Conservation (phyloP, 2,888 invertebrate species). For the Cephus runcator region DNA sequence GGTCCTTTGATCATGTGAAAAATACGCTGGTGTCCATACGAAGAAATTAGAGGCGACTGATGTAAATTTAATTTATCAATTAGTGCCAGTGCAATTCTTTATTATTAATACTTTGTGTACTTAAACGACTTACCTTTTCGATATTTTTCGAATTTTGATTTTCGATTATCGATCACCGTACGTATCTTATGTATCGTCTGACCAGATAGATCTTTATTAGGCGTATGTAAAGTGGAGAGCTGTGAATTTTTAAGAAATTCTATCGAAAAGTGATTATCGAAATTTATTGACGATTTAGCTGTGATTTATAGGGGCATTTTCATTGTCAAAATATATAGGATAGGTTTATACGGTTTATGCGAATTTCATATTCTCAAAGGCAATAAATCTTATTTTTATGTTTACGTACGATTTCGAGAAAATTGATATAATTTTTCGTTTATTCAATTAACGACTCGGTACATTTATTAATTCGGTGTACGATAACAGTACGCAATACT, state of each 20-base stretch:
- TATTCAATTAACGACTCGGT: too few species aligned
- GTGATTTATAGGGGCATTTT: too few species aligned
- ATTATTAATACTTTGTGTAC: neutral
- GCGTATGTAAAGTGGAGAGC: too few species aligned
- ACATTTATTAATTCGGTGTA: neutral
- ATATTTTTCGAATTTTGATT: neutral
- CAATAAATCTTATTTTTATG: too few species aligned
- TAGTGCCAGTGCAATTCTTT: neutral
- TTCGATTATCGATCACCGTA: slow-evolving; percentile 21
- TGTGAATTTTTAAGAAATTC: slow-evolving; percentile 24
- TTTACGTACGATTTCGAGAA: too few species aligned
- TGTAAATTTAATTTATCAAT: neutral
- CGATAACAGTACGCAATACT: neutral
- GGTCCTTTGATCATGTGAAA: neutral
- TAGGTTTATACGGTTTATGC: too few species aligned
- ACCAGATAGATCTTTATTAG: too few species aligned
- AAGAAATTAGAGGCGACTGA: neutral
- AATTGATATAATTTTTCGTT: too few species aligned
- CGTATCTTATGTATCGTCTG: too few species aligned
- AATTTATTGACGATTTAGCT: too few species aligned
- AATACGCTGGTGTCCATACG: neutral
- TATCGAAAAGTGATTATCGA: slow-evolving; percentile 44
- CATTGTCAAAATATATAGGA: too few species aligned
- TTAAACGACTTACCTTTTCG: neutral
- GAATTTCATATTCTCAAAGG: too few species aligned